phyloP scores from a whole-genome alignment of 2,888 invertebrate genomes.

The Omphaloscelis lunosa region DNA sequence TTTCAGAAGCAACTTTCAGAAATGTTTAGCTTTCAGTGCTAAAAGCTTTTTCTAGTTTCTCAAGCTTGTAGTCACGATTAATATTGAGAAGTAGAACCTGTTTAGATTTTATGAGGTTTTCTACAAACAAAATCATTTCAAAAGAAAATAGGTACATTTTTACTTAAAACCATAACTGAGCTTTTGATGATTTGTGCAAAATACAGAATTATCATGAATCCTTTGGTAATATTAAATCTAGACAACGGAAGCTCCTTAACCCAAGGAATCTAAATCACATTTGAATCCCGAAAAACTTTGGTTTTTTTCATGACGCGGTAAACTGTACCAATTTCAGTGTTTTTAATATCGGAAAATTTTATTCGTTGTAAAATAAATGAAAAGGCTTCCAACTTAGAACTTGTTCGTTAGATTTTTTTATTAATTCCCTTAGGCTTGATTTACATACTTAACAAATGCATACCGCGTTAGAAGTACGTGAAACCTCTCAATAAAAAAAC shows the following conservation, averaged over 20 bases:
- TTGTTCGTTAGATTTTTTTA: neutral
- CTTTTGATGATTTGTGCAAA: neutral
- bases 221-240: slow-evolving; percentile 8
- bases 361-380: neutral
- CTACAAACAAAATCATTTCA: neutral
- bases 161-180: neutral
- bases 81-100: neutral
- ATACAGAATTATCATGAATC: neutral
- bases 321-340: slow-evolving; percentile 16
- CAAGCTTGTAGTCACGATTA: neutral
- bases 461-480: neutral
- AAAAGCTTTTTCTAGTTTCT: slow-evolving; percentile 6
- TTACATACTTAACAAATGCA: neutral
- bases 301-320: slow-evolving; percentile 19
- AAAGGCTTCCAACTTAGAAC: neutral
- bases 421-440: neutral
- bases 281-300: slow-evolving; percentile 4
- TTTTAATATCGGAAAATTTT: neutral
- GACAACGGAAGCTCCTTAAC: neutral
- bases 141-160: neutral
- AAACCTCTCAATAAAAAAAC: neutral
- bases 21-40: neutral
- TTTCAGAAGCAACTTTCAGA: neutral
- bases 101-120: neutral
- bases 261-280: slow-evolving; percentile 30